Base-by-base conservation (phyloP, 2,888 invertebrate species). In the Trisateles emortualis region DNA sequence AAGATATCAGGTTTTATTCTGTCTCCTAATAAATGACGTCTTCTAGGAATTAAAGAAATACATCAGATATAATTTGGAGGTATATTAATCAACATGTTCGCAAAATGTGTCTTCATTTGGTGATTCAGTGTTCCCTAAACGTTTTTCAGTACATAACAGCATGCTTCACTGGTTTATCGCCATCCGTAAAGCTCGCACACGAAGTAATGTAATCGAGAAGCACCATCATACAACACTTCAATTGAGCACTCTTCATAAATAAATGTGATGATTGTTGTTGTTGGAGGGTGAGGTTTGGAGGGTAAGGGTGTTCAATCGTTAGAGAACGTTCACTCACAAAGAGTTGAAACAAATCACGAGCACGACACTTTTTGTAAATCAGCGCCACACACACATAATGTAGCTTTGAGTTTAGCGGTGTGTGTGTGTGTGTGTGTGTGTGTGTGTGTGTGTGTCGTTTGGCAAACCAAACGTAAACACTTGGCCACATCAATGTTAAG, bases 401-500 rank as follows among this genome's bases (percentile, higher is more conserved):
- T 13, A 32, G 5, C 11, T 11, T n/a, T 32, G 4, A n/a, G 32
- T 13, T n/a, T 32, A 14, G 14, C 14, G 14, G 14, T 17, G 10
- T 19, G 36, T 19, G 2, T n/a, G 17, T 3, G 17, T 16, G 17
- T 36, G 17, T 3, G 19, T 32, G 6, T 13, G 32, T 2, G 11
- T 32, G 16, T 13, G 4, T 33, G 14, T 16, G 33, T 14, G 2
- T 14, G 14, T 16, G 16, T 33, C 14, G 6, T 5, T 1, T 9
- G 10, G 10, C 14, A 14, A 33, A 33, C 14, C 5, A 17, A 36
- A 36, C 36, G 36, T 36, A 36, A 36, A 36, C 36, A 36, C 36
- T 36, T 19, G 33, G 36, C 17, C 36, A 19, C 36, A 36, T 36
- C 19, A 36, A 36, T 16, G 36, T 36, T 36, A 36, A 36, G 17